phyloP scores from a whole-genome alignment of 1,140 invertebrate species.

The Heliothis virescens region DNA sequence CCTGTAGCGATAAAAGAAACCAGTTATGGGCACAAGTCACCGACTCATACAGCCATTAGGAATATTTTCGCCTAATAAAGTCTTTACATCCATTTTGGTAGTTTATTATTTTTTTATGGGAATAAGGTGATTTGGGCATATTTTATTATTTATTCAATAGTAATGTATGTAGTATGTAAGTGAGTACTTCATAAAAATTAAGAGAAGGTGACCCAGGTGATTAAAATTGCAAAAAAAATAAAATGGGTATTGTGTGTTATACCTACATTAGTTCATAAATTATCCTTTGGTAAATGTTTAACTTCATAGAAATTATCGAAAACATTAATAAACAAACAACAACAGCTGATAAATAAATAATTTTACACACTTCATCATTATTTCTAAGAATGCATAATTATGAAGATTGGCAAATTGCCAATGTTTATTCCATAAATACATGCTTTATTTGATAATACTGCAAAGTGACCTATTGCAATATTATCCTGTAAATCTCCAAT shows the following conservation, averaged over 20 bases:
- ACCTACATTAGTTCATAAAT: neutral
- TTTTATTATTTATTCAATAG: neutral
- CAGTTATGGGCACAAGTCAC: conserved; percentile 41
- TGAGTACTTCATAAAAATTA: no score
- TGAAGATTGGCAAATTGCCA: neutral
- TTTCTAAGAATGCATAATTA: neutral
- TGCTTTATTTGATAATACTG: no score
- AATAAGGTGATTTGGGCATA: neutral
- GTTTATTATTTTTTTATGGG: neutral
- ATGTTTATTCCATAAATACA: neutral
- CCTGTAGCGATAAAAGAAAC: conserved; percentile 45
- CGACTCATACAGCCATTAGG: conserved; percentile 16
- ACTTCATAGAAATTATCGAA: no score
- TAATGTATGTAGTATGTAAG: neutral
- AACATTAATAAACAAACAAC: conserved; percentile 1
- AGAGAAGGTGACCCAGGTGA: no score
- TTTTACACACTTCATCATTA: neutral
- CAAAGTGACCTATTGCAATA: neutral
- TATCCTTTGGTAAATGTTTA: neutral
- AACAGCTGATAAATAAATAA: conserved; percentile 13
- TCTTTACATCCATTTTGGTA: conserved; percentile 14
- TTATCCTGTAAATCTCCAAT: neutral
- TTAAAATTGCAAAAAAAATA: no score
- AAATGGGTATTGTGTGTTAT: no score
- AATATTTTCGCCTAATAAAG: conserved; percentile 27